Evolutionary conservation across 2,888 invertebrate species (phyloP), one percentile per base, ranked within the genome.

Genomic region (Tiphia femorata): DNA sequence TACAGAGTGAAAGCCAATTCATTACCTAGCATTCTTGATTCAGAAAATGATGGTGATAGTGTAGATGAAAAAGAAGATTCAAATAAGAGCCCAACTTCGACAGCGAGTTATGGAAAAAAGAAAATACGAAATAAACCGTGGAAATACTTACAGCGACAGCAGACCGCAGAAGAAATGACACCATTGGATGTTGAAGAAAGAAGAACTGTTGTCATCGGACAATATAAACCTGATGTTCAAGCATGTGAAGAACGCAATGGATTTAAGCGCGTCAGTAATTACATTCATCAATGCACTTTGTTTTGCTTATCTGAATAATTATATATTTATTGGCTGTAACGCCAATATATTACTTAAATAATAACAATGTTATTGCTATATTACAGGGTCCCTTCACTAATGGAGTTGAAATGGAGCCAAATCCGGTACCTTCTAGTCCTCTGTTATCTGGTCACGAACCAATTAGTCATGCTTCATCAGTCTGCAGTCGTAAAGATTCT

Each of bases 401-500:
- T 55, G 74, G 77, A 33, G 73, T 82, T 33, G 82, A 82, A 72
- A 78, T 78, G 75, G 82, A 83, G 71, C 80, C 80, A 40, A 80
- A 80, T 77, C 81, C 83, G 50, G 63, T 78, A 73, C 79, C 82
- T 64, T 78, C 80, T 67, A 82, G 79, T 76, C 83, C 82, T 53
- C 70, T 82, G 56, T 72, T 82, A 57, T 68, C 77, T 56, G 73
- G 76, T 49, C 80, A 84, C 52, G 93, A 93, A 77, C 87, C 89
- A 51, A 85, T 91, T 64, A 92, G 92, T 81, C 87, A 91, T 54
- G 91, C 91, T 62, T 90, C 91, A 0, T 92, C 93, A 1, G 89
- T 91, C 47, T 92, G 93, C 74, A 94, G 94, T 71, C 88, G 95
- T 53, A 95, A 95, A 84, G 95, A 95, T 83, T 95, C 94, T 1